These are phyloP conservation scores for Schizotus pectinicornis DNA, from an alignment of 2,888 invertebrate species.

Conservation along the genomic window DNA sequence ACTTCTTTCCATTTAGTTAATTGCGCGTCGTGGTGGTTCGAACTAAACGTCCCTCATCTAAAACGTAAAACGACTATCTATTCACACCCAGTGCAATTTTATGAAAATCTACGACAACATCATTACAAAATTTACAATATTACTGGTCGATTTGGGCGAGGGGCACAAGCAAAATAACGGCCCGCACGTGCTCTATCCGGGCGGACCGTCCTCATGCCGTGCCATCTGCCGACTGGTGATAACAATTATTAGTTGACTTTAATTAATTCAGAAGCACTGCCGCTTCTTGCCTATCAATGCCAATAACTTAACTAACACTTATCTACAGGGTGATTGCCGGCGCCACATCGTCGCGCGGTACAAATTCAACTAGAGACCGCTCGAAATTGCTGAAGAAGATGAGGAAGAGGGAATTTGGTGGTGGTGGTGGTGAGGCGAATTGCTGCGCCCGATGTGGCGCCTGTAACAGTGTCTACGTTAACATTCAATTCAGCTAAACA, in stretches of 20 bases:
- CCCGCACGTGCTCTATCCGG: slow-evolving; percentile 15
- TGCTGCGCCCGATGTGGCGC: slow-evolving; percentile 8
- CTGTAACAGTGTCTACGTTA: slow-evolving; percentile 33
- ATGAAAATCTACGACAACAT: slow-evolving; percentile 51
- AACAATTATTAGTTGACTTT: slow-evolving; percentile 37
- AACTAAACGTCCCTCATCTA: not conserved
- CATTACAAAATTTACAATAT: slow-evolving; percentile 55
- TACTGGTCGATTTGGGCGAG: slow-evolving; percentile 50
- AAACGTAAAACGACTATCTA: slow-evolving; percentile 21
- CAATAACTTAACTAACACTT: slow-evolving; percentile 40
- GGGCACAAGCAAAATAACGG: slow-evolving; percentile 19
- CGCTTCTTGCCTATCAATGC: slow-evolving; percentile 34
- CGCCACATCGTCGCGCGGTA: slow-evolving; percentile 28
- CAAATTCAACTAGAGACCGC: slow-evolving; percentile 23
- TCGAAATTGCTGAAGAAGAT: slow-evolving; percentile 30
- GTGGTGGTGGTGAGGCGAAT: slow-evolving; percentile 8
- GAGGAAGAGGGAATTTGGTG: slow-evolving; percentile 11
- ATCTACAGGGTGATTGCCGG: slow-evolving; percentile 38
- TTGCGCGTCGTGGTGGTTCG: too few species aligned
- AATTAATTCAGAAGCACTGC: slow-evolving; percentile 41
- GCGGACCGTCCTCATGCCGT: slow-evolving; percentile 27
- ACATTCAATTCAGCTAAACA: slow-evolving; percentile 41
- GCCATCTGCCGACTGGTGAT: slow-evolving; percentile 40
- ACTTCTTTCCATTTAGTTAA: too few species aligned
- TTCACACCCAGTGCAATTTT: slow-evolving; percentile 42